phyloP scores from a whole-genome alignment of 2,888 invertebrate species.

The Tolmerus cingulatus region DNA sequence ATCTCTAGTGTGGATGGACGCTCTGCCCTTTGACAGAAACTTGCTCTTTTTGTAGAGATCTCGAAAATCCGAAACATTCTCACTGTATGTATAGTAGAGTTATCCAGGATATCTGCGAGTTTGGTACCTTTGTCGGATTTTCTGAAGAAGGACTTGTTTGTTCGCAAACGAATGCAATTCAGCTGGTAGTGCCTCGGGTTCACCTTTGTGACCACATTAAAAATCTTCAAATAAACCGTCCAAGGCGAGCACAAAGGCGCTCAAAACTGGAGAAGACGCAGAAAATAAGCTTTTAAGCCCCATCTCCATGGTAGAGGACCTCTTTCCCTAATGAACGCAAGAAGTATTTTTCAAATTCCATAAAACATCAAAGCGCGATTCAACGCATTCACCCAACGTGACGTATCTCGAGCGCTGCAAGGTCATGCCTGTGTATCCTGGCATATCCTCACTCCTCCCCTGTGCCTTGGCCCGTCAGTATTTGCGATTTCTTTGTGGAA shows the following conservation, averaged over 20 bases:
- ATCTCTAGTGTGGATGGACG: too few relatives aligned
- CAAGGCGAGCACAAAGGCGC: neutral
- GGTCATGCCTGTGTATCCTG: neutral
- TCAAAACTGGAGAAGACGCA: neutral
- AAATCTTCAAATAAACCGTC: neutral
- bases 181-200: neutral
- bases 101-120: neutral
- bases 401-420: constrained; percentile 21
- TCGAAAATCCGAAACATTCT: neutral
- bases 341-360: constrained; percentile 18
- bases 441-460: neutral
- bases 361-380: constrained; percentile 14
- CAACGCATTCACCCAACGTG: constrained; percentile 15
- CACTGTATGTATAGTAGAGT: neutral
- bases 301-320: neutral
- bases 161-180: neutral
- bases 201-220: neutral
- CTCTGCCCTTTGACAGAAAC: too few relatives aligned
- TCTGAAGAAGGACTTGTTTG: neutral
- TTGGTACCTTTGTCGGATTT: neutral
- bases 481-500: constrained; percentile 6
- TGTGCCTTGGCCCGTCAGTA: neutral
- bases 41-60: neutral
- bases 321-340: constrained; percentile 17
- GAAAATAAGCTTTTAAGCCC: neutral